Evolutionary conservation across 2,797 vertebrate species (phyloP).

Genomic region (Pipistrellus nathusii): DNA sequence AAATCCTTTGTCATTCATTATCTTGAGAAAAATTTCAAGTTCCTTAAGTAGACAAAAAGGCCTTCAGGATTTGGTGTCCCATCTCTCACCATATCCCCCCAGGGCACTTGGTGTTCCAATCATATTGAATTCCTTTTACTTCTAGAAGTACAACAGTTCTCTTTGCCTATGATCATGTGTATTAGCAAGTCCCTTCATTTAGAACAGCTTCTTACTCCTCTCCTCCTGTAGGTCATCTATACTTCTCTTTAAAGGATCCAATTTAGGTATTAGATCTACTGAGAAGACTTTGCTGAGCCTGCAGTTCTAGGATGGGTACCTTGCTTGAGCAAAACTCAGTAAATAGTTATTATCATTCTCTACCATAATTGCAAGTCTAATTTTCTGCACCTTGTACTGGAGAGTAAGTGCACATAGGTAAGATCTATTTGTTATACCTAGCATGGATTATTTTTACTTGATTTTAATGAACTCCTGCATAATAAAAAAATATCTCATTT

Average conservation of each 20-base stretch:
- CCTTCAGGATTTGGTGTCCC: neutral
- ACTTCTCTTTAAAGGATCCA: slow-evolving; percentile 7
- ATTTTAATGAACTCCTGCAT: neutral
- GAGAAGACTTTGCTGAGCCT: neutral
- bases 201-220: slow-evolving; percentile 1
- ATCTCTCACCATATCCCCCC: neutral
- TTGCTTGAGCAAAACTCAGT: neutral
- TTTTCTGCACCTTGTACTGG: neutral
- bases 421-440: neutral
- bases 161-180: neutral
- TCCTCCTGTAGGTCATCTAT: slow-evolving; percentile 13
- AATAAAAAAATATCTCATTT: neutral
- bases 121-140: neutral
- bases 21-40: neutral
- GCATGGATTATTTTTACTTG: slow-evolving; percentile 20
- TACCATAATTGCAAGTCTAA: neutral
- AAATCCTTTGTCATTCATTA: neutral
- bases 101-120: neutral
- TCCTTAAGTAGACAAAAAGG: neutral
- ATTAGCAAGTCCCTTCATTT: neutral
- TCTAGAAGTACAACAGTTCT: neutral
- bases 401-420: neutral
- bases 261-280: neutral
- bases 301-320: neutral
- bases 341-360: neutral